Evolutionary conservation across 1,140 invertebrate genomes (phyloP), one percentile per base, ranked within the genome.

Genomic region (Sarcophaga bullata): DNA sequence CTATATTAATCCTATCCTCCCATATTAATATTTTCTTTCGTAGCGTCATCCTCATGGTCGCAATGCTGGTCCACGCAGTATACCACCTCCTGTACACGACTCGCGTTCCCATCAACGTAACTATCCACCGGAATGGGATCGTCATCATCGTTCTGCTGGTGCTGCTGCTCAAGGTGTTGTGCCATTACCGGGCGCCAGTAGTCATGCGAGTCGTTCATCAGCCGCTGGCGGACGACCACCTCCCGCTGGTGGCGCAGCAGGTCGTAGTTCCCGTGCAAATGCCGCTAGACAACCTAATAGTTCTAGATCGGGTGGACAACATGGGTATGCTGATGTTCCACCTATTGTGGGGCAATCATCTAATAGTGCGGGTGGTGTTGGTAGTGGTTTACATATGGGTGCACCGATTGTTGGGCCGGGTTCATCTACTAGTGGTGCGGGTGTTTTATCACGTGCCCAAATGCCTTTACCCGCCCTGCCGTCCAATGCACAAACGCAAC

Each of bases 31-130:
- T 62, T 83, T 25, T 46, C 83, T 86, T 68, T 19, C 89, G 86
- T 87, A 92, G 87, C 91, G 91, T n/a, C 91, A 92, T 84, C 91
- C 91, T 47, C 89, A 90, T 80, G 87, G 90, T 52, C 87, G 90
- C 17, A 88, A 86, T 54, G 88, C 90, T 5, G 92, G 91, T 19
- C 90, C 92, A n/a, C 90, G 92, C 82, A 92, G 91, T 85, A 91
- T 92, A 86, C 91, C 92, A 81, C 90, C 91, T 19, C 91, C 90
- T 11, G 86, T 88, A 54, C 85, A 90, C 17, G 88, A 87, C 80
- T 83, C 72, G 52, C 80, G 81, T 15, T 11, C n/a, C 17, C 19
- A 52, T 82, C 81, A 86, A 73, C 84, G 86, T 19, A 73, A 80
- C 37, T 75, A 84, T 80, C 88, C 90, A 49, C 87, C 88, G 19